These are phyloP conservation scores for Melangyna quadrimaculata DNA, from an alignment of 2,888 invertebrate species.

Conservation along the genomic window DNA sequence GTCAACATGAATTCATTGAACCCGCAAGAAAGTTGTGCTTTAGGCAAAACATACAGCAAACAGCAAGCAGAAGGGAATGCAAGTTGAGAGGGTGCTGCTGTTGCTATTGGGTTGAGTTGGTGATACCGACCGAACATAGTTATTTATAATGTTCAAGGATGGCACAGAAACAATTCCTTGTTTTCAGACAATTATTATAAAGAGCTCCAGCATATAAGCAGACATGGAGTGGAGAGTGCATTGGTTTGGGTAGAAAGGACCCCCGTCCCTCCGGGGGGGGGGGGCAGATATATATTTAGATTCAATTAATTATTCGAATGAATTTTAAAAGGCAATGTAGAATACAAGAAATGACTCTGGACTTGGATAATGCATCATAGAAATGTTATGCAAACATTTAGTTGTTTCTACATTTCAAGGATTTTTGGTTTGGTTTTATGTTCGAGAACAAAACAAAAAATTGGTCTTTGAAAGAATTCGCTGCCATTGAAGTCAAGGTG, in stretches of 20 bases:
- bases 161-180: constrained; percentile 32
- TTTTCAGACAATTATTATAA: constrained; percentile 24
- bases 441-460: neutral
- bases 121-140: neutral
- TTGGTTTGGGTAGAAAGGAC: too few relatives aligned
- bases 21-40: constrained; percentile 40
- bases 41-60: constrained; percentile 3
- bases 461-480: neutral
- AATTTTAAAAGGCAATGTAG: neutral
- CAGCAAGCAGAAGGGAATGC: neutral
- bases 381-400: constrained; percentile 44
- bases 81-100: neutral
- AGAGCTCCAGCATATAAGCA: constrained; percentile 7
- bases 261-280: too few relatives aligned
- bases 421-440: neutral
- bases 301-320: constrained; percentile 50
- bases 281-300: constrained; percentile 27
- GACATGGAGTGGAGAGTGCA: neutral
- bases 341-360: neutral
- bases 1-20: constrained; percentile 66
- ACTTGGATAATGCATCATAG: constrained; percentile 39
- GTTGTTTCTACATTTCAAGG: constrained; percentile 15
- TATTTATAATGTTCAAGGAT: constrained; percentile 40
- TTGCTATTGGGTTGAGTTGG: neutral
- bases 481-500: neutral